phyloP scores from a whole-genome alignment of 2,888 invertebrate genomes.

The Platycheirus rosarum region DNA sequence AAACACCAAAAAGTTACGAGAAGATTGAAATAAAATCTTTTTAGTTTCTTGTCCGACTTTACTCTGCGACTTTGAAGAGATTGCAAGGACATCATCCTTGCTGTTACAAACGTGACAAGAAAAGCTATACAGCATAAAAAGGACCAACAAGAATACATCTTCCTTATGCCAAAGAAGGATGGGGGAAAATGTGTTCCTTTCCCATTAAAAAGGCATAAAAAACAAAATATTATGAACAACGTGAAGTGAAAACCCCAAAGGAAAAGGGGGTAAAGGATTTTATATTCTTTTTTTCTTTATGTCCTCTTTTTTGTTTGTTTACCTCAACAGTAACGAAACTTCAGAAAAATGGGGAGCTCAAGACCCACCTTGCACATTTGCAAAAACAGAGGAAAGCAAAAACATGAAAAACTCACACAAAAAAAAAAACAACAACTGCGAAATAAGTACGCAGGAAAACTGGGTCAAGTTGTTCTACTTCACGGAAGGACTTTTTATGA shows the following conservation, averaged over 20 bases:
- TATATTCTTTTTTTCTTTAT: slow-evolving; percentile 19
- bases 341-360: slow-evolving; percentile 19
- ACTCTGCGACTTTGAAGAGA: slow-evolving; percentile 19
- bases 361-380: slow-evolving; percentile 3
- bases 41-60: slow-evolving; percentile 36
- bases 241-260: slow-evolving; percentile 17
- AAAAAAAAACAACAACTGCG: slow-evolving; percentile 21
- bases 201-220: slow-evolving; percentile 64
- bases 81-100: slow-evolving; percentile 55
- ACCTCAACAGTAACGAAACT: slow-evolving; percentile 57
- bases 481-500: slow-evolving; percentile 73
- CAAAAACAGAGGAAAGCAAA: slow-evolving; percentile 35
- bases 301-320: slow-evolving; percentile 38
- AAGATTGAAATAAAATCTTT: slow-evolving; percentile 23
- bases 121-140: slow-evolving; percentile 20
- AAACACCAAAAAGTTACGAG: slow-evolving; percentile 39
- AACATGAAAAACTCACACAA: slow-evolving; percentile 1
- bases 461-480: slow-evolving; percentile 74
- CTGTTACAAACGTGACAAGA: slow-evolving; percentile 52
- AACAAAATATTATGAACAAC: slow-evolving; percentile 36
- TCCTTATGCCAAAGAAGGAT: slow-evolving; percentile 25
- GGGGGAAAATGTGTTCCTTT: slow-evolving; percentile 58
- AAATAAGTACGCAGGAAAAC: slow-evolving; percentile 43
- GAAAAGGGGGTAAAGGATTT: slow-evolving; percentile 38
- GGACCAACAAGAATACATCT: slow-evolving; percentile 23